A percentile compares a stretch with the other conserved stretches of the same genome.
Evolutionary conservation across 2,113 vertebrate genomes (phyloP).

Genomic region (Ellobius talpinus): DNA sequence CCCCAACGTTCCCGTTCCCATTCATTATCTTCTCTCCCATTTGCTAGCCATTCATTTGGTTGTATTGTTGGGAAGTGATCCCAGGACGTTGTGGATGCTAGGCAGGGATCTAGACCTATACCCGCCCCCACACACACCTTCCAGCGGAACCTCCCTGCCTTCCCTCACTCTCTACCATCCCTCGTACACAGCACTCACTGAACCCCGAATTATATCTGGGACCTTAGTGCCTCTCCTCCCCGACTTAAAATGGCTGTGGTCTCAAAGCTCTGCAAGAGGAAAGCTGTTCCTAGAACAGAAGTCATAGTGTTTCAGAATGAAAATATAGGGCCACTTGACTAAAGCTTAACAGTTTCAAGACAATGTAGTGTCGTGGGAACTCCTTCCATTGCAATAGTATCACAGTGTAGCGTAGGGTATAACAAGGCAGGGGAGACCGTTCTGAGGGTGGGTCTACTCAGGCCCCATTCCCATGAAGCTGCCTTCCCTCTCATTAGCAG

Average conservation of each 20-base stretch:
- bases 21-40: not conserved
- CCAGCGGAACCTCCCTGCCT: not conserved
- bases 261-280: not conserved
- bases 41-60: not conserved
- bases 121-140: not conserved
- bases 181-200: fast-evolving
- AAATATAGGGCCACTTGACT: not conserved
- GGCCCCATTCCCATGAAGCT: fast-evolving
- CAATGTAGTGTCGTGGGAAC: too few relatives aligned
- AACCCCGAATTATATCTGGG: not conserved
- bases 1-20: too few relatives aligned
- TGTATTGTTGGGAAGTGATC: not conserved
- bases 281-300: not conserved
- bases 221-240: not conserved
- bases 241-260: not conserved
- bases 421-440: not conserved
- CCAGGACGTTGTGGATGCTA: not conserved
- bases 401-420: not conserved
- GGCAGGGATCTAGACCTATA: not conserved
- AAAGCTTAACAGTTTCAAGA: not conserved
- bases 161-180: not conserved
- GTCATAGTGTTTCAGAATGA: not conserved
- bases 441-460: not conserved
- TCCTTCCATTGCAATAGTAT: too few relatives aligned
- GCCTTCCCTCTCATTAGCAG: fast-evolving